Base-by-base conservation (phyloP, 2,797 vertebrate species). In the Microchirus variegatus region DNA sequence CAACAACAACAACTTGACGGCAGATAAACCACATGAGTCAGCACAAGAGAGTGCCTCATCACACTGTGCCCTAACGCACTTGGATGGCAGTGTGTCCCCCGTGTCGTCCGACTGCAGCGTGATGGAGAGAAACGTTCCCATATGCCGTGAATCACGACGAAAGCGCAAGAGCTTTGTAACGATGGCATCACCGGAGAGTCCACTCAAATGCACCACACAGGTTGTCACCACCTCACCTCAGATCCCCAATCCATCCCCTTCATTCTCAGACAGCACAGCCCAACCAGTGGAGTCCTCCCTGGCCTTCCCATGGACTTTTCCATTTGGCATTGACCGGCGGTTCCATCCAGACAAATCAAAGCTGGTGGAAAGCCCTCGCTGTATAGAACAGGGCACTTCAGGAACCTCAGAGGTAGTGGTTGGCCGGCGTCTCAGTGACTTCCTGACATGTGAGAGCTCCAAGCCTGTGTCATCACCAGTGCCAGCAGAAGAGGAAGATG, bases 71-170 rank as follows among this genome's bases (percentile, higher is more conserved):
- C 94, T 98, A 50, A 93, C 95, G 1, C 96, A 96, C 0, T 83
- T 95, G 54, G 97, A 98, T 0, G 96, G 96, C 81, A 98, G 96
- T 74, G 93, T 98, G 63, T 99, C 97, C 0, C 93, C 93, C 0
- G 97, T 98, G 11, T 99, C 97, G 0, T 99, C 97, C 0, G 97
- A 99, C 85, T 99, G 97, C 91, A 99, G 96, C 0, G 93, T 97
- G 22, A 95, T 97, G 69, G 97, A 99, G 73, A 92, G 97, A 76
- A 94, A 95, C 64, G 95, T 98, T 63, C 97, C 97, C 0, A 89
- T 96, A 2, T 98, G 95, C 85, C 92, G 96, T 0, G 97, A 99
- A 80, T 98, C 97, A 0, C 93, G 96, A 2, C 92, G 98, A 9
- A 99, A 99, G 66, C 92, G 97, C 37, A 99, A 99, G 75, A 97